Conservation (phyloP, 1,140 invertebrate species). For the Subanguina moxae region DNA sequence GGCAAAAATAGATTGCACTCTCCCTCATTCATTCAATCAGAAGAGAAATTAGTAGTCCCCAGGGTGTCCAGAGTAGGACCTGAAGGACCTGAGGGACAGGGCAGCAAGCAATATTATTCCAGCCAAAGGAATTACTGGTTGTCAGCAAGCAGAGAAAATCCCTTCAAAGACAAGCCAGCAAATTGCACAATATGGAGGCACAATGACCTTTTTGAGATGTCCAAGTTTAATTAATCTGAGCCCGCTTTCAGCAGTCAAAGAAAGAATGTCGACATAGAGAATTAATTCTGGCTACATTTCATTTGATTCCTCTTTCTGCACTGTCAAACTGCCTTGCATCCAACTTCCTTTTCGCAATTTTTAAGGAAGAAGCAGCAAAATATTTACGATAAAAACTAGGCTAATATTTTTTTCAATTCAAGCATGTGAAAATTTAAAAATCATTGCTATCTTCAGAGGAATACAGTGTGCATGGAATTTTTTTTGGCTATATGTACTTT, state of each 20-base stretch:
- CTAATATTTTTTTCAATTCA: no score
- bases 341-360: no score
- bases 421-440: no score
- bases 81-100: background rate
- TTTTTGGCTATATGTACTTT: no score
- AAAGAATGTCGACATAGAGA: background rate
- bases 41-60: conserved; percentile 2
- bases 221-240: conserved; percentile 7
- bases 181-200: background rate
- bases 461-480: no score
- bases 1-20: background rate
- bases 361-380: no score
- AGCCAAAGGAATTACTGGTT: background rate
- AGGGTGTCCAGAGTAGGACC: background rate
- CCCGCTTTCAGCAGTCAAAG: background rate
- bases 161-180: background rate
- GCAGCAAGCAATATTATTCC: background rate
- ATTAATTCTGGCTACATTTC: background rate
- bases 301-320: no score
- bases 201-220: background rate
- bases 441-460: no score
- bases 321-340: no score
- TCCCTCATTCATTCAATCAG: conserved; percentile 6
- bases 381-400: no score
- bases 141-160: background rate